Conservation (phyloP, 1,140 invertebrate species). For the Lepidurus packardi region DNA sequence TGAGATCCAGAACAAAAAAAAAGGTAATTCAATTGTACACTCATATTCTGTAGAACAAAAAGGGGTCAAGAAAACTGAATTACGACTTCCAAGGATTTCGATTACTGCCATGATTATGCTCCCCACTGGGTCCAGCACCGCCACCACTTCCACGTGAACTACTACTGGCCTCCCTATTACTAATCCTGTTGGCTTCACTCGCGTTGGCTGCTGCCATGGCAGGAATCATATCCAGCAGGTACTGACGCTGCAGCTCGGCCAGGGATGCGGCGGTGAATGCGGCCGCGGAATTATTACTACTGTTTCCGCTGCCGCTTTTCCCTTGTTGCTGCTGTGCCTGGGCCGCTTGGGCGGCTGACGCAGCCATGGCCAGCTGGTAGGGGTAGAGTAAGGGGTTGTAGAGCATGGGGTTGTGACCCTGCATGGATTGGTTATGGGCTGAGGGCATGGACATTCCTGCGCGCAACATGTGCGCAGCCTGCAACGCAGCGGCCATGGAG, state of each 20-base stretch:
- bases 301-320: conserved; percentile 40
- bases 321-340: conserved; percentile 48
- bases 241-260: conserved; percentile 86
- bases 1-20: conserved; percentile 8
- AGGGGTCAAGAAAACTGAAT: background rate
- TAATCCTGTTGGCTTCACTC: background rate
- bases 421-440: conserved; percentile 27
- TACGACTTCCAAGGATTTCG: conserved; percentile 13
- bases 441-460: conserved; percentile 37
- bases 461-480: conserved; percentile 50
- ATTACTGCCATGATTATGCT: background rate
- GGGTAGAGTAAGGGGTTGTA: conserved; percentile 78
- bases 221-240: conserved; percentile 92
- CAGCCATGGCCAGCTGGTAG: conserved; percentile 75
- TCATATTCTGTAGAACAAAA: background rate
- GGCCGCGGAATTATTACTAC: conserved; percentile 38
- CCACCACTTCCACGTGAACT: conserved; percentile 1
- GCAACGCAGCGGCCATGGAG: conserved; percentile 44
- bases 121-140: conserved; percentile 12
- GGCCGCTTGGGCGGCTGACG: conserved; percentile 50
- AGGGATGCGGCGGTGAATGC: conserved; percentile 51
- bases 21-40: background rate
- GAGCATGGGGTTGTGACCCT: conserved; percentile 50
- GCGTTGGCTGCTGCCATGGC: background rate
- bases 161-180: background rate